Base-by-base conservation (phyloP, 2,888 invertebrate species). In the Serripes groenlandicus region DNA sequence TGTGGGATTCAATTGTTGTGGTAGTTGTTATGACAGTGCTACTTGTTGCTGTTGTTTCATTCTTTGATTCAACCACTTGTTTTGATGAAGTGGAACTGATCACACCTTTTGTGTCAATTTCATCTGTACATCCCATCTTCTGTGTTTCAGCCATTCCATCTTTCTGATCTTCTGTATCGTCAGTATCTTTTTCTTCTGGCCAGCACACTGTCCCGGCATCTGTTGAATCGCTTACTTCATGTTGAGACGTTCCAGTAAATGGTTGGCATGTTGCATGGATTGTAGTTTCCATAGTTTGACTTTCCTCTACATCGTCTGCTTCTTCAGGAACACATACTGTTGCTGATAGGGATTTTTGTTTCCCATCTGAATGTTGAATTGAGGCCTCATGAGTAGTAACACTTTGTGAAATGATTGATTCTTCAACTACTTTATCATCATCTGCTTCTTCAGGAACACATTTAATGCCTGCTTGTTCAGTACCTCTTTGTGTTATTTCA, bases 141-240 rank as follows among this genome's bases (percentile, higher is more conserved):
- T 49, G 2, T 21, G 49, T 2, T 15, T 15, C 15, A 21, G 49
- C 21, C 15, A 34, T 34, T 23, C 30, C 34, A 35, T 34, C 66
- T 21, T 79, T 69, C 1, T 79, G 83, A n/a, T 78, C 73, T 72
- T 82, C 83, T 2, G 66, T 58, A 23, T 86, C 84, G 64, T 86
- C 85, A 3, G 77, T 69, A 72, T 87, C 94, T 23, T 94, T 94
- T 81, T 94, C 94, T 15, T 94, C 93, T 30, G 93, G 96, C 35
- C 86, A 77, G 69, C 87, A 90, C 26, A 88, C 90, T 15, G 73
- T 76, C 18, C 81, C 86, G 0, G 64, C 23, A 23, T 64, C 64
- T 18, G 35, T 64, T 1, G 35, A 75, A 75, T 69, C 64, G 34
- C 35, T 34, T 34, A 34, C 34, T 1, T n/a, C 21, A 35, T 64